Percentiles rank a stretch among this genome's conserved stretches.
Evolutionary conservation across 2,797 vertebrate genomes (phyloP).

Genomic region (Agapornis canus): DNA sequence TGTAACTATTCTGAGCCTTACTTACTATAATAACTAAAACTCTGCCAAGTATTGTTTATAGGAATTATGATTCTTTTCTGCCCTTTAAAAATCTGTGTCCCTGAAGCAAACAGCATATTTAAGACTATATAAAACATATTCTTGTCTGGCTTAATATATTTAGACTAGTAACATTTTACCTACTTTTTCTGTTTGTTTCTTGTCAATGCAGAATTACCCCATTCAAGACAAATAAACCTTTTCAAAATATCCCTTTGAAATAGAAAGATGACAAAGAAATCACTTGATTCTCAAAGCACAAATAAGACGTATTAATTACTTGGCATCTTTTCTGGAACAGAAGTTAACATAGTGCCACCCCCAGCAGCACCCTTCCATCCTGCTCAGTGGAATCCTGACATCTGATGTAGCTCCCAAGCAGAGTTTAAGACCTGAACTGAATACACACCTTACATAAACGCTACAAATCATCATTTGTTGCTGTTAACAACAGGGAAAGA

Average conservation of each 20-base stretch:
- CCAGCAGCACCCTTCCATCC: neutral
- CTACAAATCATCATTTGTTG: neutral
- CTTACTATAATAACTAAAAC: too few species aligned
- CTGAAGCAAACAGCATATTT: neutral
- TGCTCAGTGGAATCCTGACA: neutral
- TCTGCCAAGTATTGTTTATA: too few species aligned
- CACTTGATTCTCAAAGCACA: neutral
- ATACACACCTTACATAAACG: neutral
- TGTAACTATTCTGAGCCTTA: too few species aligned
- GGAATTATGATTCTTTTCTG: too few species aligned
- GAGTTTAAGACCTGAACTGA: neutral
- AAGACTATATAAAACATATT: neutral
- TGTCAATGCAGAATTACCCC: neutral
- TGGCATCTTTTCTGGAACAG: neutral
- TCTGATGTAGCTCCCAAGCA: neutral
- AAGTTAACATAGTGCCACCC: neutral
- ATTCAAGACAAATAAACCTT: neutral
- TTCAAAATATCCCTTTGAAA: constrained; percentile 2
- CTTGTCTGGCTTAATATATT: neutral
- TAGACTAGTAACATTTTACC: neutral
- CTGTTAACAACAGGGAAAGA: neutral
- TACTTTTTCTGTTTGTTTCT: neutral
- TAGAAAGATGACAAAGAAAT: neutral
- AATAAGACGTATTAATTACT: neutral
- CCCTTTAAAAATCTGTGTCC: too few species aligned